Conservation (phyloP, 2,113 vertebrate species). For the zebrafish (Danio rerio) region GRCz12tu NC_133192.1:32493001-32493500, state of each 20-base stretch:
- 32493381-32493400: conserved; percentile 16
- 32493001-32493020: no score
- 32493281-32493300: conserved; percentile 10
- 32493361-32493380: conserved; percentile 15
- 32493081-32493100: background rate
- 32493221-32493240: conserved; percentile 51
- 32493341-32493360: conserved; percentile 36
- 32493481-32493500: background rate
- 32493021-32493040: no score
- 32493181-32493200: conserved; percentile 48
- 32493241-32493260: conserved; percentile 55
- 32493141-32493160: conserved; percentile 33
- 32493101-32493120: background rate
- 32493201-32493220: conserved; percentile 60
- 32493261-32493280: conserved; percentile 47
- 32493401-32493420: background rate
- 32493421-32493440: background rate
- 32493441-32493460: background rate
- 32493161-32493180: conserved; percentile 47
- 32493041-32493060: no score
- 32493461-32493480: background rate
- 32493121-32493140: conserved; percentile 6
- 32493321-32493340: conserved; percentile 36
- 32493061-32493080: background rate
- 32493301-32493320: conserved; percentile 38